Percentiles rank a stretch among this genome's conserved stretches.
Evolutionary conservation across 2,797 vertebrate species (phyloP).

Genomic region (Molossus alvarezi): DNA sequence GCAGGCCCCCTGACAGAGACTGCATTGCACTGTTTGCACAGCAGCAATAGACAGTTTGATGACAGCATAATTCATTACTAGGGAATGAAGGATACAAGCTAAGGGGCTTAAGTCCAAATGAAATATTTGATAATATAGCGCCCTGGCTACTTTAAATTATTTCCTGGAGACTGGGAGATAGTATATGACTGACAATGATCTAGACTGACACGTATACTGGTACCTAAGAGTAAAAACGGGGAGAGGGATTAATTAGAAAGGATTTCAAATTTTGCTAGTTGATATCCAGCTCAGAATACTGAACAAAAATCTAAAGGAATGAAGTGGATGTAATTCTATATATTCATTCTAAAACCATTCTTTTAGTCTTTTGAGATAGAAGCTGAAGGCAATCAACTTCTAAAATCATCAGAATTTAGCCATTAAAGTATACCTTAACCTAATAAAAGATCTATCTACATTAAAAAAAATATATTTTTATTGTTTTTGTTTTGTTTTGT

Average conservation of each 20-base stretch:
- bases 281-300: background rate
- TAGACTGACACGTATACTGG: constrained; percentile 25
- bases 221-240: background rate
- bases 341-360: constrained; percentile 14
- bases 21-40: constrained; percentile 7
- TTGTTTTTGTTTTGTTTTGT: background rate
- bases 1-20: constrained; percentile 13
- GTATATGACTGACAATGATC: constrained; percentile 9
- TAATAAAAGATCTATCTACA: constrained; percentile 6
- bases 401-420: constrained; percentile 20
- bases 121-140: background rate
- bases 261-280: constrained; percentile 15
- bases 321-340: background rate
- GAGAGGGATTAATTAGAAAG: background rate
- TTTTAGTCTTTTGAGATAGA: background rate
- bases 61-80: background rate
- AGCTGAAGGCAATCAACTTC: constrained; percentile 5
- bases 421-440: constrained; percentile 17
- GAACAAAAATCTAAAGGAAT: constrained; percentile 37
- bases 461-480: background rate
- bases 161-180: constrained; percentile 18
- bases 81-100: background rate
- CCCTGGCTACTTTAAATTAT: constrained; percentile 30
- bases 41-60: constrained; percentile 28
- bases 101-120: constrained; percentile 27